Conservation (phyloP, 2,888 invertebrate species). For the Drosophila anomalata region DNA sequence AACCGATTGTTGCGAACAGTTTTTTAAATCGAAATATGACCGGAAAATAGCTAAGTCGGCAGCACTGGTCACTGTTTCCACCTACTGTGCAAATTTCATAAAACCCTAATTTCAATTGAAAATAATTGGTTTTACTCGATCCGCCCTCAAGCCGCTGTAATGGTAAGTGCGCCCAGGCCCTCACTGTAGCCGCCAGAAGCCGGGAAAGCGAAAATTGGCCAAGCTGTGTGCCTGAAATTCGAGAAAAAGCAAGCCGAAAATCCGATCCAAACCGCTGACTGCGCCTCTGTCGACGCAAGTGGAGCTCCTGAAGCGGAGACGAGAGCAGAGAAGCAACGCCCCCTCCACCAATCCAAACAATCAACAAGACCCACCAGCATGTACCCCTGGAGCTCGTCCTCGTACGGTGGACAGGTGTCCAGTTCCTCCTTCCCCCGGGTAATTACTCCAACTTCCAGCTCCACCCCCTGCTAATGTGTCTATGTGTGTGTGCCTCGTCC, state of each 20-base stretch:
- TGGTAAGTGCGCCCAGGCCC: constrained; percentile 58
- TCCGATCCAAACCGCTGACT: constrained; percentile 52
- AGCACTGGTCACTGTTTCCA: neutral
- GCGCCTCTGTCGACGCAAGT: constrained; percentile 45
- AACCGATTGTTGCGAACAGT: no score
- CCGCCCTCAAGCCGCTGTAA: constrained; percentile 55
- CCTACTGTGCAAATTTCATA: constrained; percentile 14
- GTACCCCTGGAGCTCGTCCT: constrained; percentile 83
- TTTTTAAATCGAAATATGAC: no score
- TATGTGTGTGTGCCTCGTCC: constrained; percentile 1
- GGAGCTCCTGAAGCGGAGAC: constrained; percentile 15
- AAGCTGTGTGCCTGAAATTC: neutral
- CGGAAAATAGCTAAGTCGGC: neutral
- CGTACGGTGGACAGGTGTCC: constrained; percentile 76
- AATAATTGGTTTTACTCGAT: constrained; percentile 55
- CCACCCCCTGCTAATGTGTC: neutral
- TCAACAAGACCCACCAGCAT: constrained; percentile 53
- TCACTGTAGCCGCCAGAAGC: constrained; percentile 35
- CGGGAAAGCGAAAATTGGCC: constrained; percentile 42
- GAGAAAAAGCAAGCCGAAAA: constrained; percentile 21
- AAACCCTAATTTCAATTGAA: constrained; percentile 54
- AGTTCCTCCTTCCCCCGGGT: constrained; percentile 59
- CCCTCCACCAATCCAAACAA: constrained; percentile 15
- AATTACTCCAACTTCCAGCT: constrained; percentile 53
- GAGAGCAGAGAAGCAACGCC: constrained; percentile 29